Conservation (phyloP, 2,888 invertebrate species). For the Corythucha ciliata region DNA sequence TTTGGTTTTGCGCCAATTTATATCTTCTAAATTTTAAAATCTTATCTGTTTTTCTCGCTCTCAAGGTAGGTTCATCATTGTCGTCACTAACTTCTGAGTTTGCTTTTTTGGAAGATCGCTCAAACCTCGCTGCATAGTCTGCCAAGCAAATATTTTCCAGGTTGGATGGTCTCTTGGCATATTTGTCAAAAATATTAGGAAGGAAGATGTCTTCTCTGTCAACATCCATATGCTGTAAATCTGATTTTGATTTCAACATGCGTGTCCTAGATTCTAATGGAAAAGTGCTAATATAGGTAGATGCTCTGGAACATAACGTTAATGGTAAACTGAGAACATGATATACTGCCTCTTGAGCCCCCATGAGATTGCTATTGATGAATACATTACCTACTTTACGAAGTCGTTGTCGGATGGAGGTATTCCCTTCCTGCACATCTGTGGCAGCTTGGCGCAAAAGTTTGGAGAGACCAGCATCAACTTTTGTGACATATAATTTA, state of each 20-base stretch:
- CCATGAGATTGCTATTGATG: conserved; percentile 33
- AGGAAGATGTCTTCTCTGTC: neutral
- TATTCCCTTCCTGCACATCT: conserved; percentile 34
- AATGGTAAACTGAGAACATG: conserved; percentile 27
- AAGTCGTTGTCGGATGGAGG: conserved; percentile 31
- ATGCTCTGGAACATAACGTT: conserved; percentile 8
- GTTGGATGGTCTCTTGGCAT: conserved; percentile 32
- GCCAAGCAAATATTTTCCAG: conserved; percentile 31
- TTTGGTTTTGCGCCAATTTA: conserved; percentile 18
- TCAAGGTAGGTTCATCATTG: neutral
- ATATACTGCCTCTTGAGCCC: conserved; percentile 36
- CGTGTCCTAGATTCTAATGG: conserved; percentile 33
- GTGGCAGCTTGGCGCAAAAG: conserved; percentile 24
- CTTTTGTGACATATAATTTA: conserved; percentile 30
- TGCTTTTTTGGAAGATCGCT: no score
- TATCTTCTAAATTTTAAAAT: conserved; percentile 10
- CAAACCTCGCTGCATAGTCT: no score
- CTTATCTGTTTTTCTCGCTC: neutral
- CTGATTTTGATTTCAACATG: conserved; percentile 34
- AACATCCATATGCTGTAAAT: neutral
- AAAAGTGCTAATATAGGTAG: conserved; percentile 26
- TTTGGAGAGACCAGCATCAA: conserved; percentile 21
- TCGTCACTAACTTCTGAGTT: neutral
- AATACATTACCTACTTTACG: conserved; percentile 28
- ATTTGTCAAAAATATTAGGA: conserved; percentile 34